Conservation (phyloP, 1,140 invertebrate genomes). For the Saxidomus purpurata region DNA sequence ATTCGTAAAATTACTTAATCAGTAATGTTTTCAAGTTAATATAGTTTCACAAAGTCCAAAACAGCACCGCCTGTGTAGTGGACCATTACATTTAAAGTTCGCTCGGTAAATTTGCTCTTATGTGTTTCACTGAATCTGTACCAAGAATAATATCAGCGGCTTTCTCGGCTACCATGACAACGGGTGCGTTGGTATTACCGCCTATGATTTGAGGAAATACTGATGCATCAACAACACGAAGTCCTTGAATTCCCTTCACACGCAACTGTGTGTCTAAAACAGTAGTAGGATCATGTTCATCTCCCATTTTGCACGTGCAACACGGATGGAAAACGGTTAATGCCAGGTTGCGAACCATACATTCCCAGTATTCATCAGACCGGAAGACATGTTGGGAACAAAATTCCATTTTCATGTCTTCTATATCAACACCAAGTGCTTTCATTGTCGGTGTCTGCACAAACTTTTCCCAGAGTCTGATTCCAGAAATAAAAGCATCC, state of each 20-base stretch:
- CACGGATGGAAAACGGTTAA: constrained; percentile 94
- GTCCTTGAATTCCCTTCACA: constrained; percentile 75
- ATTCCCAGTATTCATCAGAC: constrained; percentile 83
- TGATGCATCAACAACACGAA: constrained; percentile 79
- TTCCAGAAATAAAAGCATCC: constrained; percentile 70
- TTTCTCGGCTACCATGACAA: constrained; percentile 95
- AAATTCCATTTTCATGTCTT: constrained; percentile 55
- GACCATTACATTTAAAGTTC: not conserved
- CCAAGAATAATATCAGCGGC: too few species aligned
- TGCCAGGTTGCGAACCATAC: constrained; percentile 80
- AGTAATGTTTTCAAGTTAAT: too few species aligned
- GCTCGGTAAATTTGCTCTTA: not conserved
- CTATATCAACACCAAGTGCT: constrained; percentile 61
- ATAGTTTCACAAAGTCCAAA: too few species aligned
- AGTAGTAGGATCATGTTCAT: constrained; percentile 92
- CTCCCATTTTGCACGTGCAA: constrained; percentile 97
- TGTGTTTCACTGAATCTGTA: constrained; percentile 13
- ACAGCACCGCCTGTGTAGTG: too few species aligned
- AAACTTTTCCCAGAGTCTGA: constrained; percentile 66
- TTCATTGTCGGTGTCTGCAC: constrained; percentile 66
- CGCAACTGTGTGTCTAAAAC: constrained; percentile 93
- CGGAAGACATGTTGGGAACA: constrained; percentile 64
- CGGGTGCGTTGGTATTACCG: constrained; percentile 93
- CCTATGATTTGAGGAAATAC: constrained; percentile 73
- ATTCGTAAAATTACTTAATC: too few species aligned